A percentile compares a stretch with the other conserved stretches of the same genome.
phyloP scores from a whole-genome alignment of 2,113 vertebrate species.

The Perognathus longimembris region DNA sequence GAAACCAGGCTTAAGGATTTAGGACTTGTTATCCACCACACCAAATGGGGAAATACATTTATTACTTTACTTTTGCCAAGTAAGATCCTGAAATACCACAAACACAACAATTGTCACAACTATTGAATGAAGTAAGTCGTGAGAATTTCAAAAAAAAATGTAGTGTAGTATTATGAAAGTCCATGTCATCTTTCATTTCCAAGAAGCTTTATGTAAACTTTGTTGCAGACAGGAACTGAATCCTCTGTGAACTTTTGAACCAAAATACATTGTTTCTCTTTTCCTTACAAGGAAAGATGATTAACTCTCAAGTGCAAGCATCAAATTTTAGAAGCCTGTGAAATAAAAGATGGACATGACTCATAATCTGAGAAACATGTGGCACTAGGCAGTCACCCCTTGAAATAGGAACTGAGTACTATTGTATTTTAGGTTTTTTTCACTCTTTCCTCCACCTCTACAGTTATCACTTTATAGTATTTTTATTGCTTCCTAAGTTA shows the following conservation, averaged over 20 bases:
- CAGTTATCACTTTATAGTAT: constrained; percentile 1
- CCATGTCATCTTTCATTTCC: not conserved
- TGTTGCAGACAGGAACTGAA: not conserved
- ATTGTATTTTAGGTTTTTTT: not conserved
- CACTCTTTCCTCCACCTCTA: not conserved
- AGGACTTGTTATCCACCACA: not conserved
- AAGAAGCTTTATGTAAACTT: not conserved
- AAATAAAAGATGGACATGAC: not conserved
- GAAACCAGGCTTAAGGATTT: not conserved
- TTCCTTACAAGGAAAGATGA: not conserved
- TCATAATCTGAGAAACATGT: not conserved
- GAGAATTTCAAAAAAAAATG: constrained; percentile 13
- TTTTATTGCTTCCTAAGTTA: not conserved
- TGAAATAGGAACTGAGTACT: not conserved
- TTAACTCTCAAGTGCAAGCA: not conserved
- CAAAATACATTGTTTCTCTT: not conserved
- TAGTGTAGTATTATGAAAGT: not conserved
- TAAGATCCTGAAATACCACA: not conserved
- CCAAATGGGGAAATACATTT: not conserved
- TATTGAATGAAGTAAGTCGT: not conserved
- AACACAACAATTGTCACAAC: not conserved
- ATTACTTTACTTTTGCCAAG: not conserved
- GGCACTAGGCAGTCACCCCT: not conserved
- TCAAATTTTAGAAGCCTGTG: not conserved
- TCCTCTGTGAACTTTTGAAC: not conserved